Evolutionary conservation across 2,113 vertebrate species (phyloP).

Genomic region (Oophaga pumilio): DNA sequence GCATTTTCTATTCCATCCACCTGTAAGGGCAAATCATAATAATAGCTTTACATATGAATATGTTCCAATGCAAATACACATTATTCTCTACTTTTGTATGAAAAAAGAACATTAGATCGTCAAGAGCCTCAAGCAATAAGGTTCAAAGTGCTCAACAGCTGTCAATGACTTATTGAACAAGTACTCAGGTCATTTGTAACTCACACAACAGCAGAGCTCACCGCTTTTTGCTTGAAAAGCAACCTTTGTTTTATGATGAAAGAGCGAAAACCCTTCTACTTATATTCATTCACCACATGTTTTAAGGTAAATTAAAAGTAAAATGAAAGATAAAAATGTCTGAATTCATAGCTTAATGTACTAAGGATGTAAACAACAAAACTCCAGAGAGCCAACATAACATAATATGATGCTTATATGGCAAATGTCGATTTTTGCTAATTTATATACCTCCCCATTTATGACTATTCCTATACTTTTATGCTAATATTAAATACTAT

Average conservation of each 20-base stretch:
- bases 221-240: not conserved
- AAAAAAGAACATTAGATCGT: conserved; percentile 31
- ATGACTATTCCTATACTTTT: not conserved
- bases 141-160: not conserved
- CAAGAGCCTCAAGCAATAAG: conserved; percentile 11
- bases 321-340: not conserved
- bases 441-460: not conserved
- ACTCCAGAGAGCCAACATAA: not conserved
- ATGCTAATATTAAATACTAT: not conserved
- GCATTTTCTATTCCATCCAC: not conserved
- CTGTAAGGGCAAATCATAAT: not conserved
- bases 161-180: conserved; percentile 19
- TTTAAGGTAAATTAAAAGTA: not conserved
- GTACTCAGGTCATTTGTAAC: conserved; percentile 22
- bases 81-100: not conserved
- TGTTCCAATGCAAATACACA: conserved; percentile 13
- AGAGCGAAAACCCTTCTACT: not conserved
- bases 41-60: conserved; percentile 26
- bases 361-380: not conserved
- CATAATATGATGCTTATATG: not conserved
- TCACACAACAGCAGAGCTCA: not conserved
- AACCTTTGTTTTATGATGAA: not conserved
- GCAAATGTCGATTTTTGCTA: not conserved
- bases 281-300: not conserved
- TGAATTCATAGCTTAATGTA: not conserved